These are phyloP conservation scores for Geotrypetes seraphini DNA, from an alignment of 2,797 vertebrate species.

Conservation along the genomic window DNA sequence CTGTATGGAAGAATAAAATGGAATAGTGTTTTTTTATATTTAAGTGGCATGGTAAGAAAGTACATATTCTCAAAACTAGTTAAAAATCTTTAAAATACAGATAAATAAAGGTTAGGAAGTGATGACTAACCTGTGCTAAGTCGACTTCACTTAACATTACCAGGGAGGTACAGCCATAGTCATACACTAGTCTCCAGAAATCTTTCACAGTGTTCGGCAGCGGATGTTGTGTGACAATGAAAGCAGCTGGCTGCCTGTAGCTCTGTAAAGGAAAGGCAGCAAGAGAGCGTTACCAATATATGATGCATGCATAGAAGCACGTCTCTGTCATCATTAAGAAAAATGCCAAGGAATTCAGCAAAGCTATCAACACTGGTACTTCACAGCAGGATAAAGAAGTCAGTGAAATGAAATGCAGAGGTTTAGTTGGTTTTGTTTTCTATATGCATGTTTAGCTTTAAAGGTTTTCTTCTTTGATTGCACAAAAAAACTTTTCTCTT, in stretches of 20 bases:
- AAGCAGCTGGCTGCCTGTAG: slow-evolving; percentile 96
- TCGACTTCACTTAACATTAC: slow-evolving; percentile 98
- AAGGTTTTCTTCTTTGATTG: no score
- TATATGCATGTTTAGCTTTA: no score
- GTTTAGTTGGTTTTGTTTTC: no score
- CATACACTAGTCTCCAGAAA: slow-evolving; percentile 97
- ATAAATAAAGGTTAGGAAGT: not conserved
- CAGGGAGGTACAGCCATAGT: slow-evolving; percentile 93
- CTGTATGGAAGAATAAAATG: slow-evolving; percentile 42
- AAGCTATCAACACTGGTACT: no score
- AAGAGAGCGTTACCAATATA: slow-evolving; percentile 3
- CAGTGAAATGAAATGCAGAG: not conserved
- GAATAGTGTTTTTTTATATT: not conserved
- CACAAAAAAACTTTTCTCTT: no score
- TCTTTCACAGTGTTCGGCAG: slow-evolving; percentile 96
- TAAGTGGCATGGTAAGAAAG: not conserved
- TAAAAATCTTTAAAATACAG: not conserved
- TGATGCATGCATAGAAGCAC: slow-evolving; percentile 4
- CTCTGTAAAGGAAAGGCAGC: slow-evolving; percentile 59
- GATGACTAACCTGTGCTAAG: slow-evolving; percentile 75
- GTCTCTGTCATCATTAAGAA: no score
- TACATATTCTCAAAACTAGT: no score
- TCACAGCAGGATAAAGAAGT: slow-evolving; percentile 4
- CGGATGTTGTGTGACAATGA: slow-evolving; percentile 96
- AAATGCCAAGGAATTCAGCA: no score